phyloP scores from a whole-genome alignment of 2,888 invertebrate genomes.

The Eupithecia vulgata region DNA sequence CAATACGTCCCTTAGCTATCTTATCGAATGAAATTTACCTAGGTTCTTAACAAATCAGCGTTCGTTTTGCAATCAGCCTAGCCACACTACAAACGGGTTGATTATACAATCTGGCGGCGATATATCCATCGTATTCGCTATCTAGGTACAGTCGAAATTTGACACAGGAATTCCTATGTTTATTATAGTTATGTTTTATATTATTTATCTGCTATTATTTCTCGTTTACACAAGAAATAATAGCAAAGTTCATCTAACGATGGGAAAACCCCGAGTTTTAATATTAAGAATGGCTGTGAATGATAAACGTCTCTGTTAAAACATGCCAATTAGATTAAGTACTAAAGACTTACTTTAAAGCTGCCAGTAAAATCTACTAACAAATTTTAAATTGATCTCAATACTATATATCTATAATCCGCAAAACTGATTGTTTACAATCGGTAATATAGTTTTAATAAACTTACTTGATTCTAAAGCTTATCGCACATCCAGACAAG shows the following conservation, averaged over 20 bases:
- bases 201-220: not conserved
- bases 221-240: not conserved
- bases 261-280: not conserved
- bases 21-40: too few relatives aligned
- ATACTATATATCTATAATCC: not conserved
- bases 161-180: too few relatives aligned
- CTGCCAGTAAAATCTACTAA: not conserved
- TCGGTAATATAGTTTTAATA: too few relatives aligned
- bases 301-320: not conserved
- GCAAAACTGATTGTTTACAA: too few relatives aligned
- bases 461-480: too few relatives aligned
- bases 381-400: not conserved
- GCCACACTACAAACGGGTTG: too few relatives aligned
- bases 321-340: not conserved
- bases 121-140: not conserved
- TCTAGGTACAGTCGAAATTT: not conserved
- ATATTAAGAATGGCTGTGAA: not conserved
- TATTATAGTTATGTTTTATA: too few relatives aligned
- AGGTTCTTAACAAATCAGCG: too few relatives aligned
- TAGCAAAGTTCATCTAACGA: not conserved
- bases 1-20: too few relatives aligned
- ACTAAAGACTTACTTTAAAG: not conserved
- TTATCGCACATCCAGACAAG: too few relatives aligned
- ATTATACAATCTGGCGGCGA: too few relatives aligned
- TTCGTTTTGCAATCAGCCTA: too few relatives aligned